A percentile compares a stretch with the other conserved stretches of the same genome.
Evolutionary conservation across 1,140 invertebrate species (phyloP).

Genomic region (Atta texana): DNA sequence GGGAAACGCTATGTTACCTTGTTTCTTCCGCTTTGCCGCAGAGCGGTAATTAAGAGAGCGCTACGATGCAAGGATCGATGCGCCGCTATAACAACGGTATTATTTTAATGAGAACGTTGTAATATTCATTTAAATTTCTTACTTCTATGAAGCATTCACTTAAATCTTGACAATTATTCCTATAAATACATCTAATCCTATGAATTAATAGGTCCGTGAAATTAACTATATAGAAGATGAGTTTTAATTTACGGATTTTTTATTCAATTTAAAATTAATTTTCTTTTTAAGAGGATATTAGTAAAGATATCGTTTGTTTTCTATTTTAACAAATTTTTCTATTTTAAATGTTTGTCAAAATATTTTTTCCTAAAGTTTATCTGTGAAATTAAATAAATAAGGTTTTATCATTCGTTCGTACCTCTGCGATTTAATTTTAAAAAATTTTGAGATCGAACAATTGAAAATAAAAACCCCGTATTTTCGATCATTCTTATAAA

Average conservation of each 20-base stretch:
- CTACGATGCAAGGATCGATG: constrained; percentile 41
- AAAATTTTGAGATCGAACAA: neutral
- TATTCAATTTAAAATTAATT: neutral
- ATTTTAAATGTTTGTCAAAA: neutral
- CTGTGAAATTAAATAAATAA: neutral
- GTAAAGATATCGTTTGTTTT: neutral
- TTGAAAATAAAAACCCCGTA: neutral
- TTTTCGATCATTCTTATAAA: neutral
- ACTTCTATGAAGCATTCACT: constrained; percentile 9
- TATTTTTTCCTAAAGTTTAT: neutral
- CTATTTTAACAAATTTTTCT: neutral
- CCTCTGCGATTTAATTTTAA: neutral
- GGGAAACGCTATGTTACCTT: constrained; percentile 44
- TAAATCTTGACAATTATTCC: constrained; percentile 5
- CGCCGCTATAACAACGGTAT: constrained; percentile 36
- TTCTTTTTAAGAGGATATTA: neutral
- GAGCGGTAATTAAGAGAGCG: constrained; percentile 55
- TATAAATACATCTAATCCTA: constrained; percentile 3
- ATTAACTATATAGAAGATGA: neutral
- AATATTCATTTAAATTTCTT: constrained; percentile 58
- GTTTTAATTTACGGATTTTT: neutral
- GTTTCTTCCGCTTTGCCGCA: constrained; percentile 56
- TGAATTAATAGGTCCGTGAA: neutral
- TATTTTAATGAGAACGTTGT: constrained; percentile 52
- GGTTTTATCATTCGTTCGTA: neutral